A percentile compares a stretch with the other conserved stretches of the same genome.
Conservation (phyloP, 2,888 invertebrate species). For the Lordiphosa fenestrarum region DNA sequence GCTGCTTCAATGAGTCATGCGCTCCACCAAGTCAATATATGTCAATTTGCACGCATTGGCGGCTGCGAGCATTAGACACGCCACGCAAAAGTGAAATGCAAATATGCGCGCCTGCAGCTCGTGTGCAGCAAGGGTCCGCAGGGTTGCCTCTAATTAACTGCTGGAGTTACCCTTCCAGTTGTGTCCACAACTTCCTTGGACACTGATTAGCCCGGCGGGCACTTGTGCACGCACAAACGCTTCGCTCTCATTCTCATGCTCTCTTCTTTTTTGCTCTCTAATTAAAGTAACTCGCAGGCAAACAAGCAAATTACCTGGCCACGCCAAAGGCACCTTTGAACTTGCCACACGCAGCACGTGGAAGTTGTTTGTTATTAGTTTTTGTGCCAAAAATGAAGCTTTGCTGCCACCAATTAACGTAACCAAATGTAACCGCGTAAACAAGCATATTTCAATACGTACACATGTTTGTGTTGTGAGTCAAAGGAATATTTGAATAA, state of each 20-base stretch:
- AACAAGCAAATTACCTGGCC: constrained; percentile 10
- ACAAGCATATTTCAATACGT: constrained; percentile 38
- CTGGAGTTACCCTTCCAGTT: constrained; percentile 15
- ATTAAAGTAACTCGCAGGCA: constrained; percentile 44
- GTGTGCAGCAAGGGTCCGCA: constrained; percentile 16
- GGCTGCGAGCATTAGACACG: constrained; percentile 39
- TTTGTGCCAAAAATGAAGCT: constrained; percentile 27
- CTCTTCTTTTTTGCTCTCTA: constrained; percentile 27
- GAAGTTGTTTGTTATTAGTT: constrained; percentile 19
- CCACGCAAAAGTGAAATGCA: constrained; percentile 27
- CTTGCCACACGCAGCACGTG: constrained; percentile 30
- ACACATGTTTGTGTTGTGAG: constrained; percentile 7
- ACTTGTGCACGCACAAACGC: not conserved
- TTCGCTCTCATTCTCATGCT: constrained; percentile 10
- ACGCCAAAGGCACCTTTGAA: constrained; percentile 39
- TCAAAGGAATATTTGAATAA: not conserved
- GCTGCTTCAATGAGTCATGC: constrained; percentile 42
- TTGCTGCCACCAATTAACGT: constrained; percentile 50
- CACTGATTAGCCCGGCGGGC: constrained; percentile 45
- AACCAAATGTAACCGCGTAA: constrained; percentile 37
- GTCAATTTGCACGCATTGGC: constrained; percentile 46
- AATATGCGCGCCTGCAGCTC: constrained; percentile 24
- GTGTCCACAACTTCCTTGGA: constrained; percentile 45
- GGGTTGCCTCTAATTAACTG: constrained; percentile 2
- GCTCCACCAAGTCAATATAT: constrained; percentile 31